A percentile compares a stretch with the other conserved stretches of the same genome.
Conservation (phyloP, 1,140 invertebrate species). For the Amyelois transitella region DNA sequence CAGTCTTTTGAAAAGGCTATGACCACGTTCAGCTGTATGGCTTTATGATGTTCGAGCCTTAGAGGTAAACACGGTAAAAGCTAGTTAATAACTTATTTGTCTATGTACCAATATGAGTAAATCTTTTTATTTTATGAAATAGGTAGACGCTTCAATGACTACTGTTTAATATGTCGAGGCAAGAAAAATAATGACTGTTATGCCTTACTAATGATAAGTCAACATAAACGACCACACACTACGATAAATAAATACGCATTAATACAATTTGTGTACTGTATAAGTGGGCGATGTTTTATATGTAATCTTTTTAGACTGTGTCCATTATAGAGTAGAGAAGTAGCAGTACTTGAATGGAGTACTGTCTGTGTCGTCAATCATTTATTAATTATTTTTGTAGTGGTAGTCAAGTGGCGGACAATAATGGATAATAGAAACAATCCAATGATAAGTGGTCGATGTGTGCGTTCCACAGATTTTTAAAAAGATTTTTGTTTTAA, state of each 20-base stretch:
- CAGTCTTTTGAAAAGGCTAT: no score
- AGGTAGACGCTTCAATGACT: not conserved
- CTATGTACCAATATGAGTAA: no score
- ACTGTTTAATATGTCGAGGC: not conserved
- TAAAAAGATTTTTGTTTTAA: no score
- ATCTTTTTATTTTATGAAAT: not conserved
- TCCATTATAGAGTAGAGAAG: not conserved
- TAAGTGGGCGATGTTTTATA: not conserved
- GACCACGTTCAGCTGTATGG: no score
- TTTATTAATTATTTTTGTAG: constrained; percentile 33
- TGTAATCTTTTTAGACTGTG: not conserved
- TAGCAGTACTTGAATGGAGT: not conserved
- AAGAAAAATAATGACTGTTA: not conserved
- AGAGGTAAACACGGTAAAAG: no score
- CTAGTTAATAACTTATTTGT: no score
- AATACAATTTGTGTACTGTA: not conserved
- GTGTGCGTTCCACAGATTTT: not conserved
- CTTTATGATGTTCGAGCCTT: no score
- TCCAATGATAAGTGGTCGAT: constrained; percentile 26
- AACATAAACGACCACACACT: constrained; percentile 1
- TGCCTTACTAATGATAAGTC: constrained; percentile 1
- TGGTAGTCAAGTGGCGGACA: constrained; percentile 25
- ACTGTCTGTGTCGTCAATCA: constrained; percentile 15
- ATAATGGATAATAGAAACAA: constrained; percentile 34
- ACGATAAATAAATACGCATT: not conserved